Percentiles rank a stretch among this genome's conserved stretches.
phyloP scores from a whole-genome alignment of 2,113 vertebrate species.

The Marmota flaviventris region DNA sequence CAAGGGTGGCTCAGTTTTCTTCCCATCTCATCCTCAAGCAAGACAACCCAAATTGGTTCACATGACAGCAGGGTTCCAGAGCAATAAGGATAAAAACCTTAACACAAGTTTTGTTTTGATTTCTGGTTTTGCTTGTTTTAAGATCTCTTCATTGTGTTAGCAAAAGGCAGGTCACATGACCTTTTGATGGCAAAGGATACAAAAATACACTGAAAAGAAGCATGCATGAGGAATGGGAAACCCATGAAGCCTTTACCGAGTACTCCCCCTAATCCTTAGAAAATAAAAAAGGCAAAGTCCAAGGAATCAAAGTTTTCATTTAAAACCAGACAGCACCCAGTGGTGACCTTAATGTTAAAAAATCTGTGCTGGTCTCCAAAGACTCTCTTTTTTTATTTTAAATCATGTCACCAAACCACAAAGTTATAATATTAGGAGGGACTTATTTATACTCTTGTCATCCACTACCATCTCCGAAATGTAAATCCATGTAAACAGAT shows the following conservation, averaged over 20 bases:
- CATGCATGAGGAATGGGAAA: not conserved
- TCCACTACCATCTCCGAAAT: not conserved
- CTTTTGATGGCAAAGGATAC: not conserved
- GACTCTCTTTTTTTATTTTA: not conserved
- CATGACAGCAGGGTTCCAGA: not conserved
- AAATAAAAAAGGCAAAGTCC: not conserved
- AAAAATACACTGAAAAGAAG: not conserved
- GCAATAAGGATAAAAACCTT: not conserved
- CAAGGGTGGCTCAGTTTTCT: not conserved
- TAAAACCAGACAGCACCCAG: not conserved
- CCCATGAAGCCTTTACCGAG: not conserved
- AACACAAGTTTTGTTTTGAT: not conserved
- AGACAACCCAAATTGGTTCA: not conserved
- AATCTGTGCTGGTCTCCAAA: not conserved
- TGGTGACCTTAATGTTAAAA: not conserved
- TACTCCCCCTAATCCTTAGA: not conserved
- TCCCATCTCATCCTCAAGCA: not conserved
- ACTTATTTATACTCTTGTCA: not conserved
- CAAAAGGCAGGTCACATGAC: not conserved
- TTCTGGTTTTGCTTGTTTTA: not conserved
- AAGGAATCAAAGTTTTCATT: not conserved
- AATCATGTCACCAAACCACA: not conserved
- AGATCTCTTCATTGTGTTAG: not conserved
- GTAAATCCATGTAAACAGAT: not conserved
- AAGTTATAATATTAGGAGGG: not conserved